Evolutionary conservation across 2,888 invertebrate genomes (phyloP).

Genomic region (Electrophaes corylata): DNA sequence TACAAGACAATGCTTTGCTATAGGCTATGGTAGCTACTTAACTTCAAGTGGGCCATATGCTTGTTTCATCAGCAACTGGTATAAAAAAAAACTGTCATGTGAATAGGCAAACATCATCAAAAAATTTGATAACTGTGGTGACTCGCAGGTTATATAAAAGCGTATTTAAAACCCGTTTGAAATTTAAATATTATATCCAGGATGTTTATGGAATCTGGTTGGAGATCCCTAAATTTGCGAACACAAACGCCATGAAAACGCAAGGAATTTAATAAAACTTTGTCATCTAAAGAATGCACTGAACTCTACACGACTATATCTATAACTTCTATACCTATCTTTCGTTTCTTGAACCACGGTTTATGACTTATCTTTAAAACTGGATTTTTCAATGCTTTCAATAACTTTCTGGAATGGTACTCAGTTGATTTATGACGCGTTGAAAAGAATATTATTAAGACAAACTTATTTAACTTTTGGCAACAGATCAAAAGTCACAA

Average conservation of each 20-base stretch:
- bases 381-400: neutral
- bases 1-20: no score
- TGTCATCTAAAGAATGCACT: constrained; percentile 8
- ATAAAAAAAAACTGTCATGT: no score
- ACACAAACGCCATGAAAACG: neutral
- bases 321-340: constrained; percentile 20
- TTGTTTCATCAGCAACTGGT: no score
- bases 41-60: no score
- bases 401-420: neutral
- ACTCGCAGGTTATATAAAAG: no score
- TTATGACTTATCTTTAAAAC: constrained; percentile 5
- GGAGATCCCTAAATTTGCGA: neutral
- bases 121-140: no score
- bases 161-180: no score
- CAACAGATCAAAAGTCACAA: neutral
- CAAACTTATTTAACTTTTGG: neutral
- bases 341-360: constrained; percentile 16
- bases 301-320: constrained; percentile 3
- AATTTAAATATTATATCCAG: neutral
- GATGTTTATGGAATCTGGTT: neutral
- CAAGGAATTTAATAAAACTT: constrained; percentile 24
- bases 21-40: no score
- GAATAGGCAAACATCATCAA: no score
- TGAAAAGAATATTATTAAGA: neutral
- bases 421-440: neutral